Evolutionary conservation across 1,140 invertebrate genomes (phyloP).

Genomic region (Pentalonia nigronervosa): DNA sequence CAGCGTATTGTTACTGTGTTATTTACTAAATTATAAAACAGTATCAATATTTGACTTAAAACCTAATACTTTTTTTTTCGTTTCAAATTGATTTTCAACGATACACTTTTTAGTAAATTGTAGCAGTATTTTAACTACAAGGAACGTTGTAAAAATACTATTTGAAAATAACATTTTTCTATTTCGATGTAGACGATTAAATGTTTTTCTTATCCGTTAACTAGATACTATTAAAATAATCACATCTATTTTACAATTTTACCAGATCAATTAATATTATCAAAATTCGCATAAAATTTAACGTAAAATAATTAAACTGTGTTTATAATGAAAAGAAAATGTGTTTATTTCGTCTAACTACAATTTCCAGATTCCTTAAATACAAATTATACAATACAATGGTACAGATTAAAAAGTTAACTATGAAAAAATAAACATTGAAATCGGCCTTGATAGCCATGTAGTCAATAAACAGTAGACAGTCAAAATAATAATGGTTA

Average conservation of each 20-base stretch:
- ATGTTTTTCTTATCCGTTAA: neutral
- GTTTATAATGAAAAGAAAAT: constrained; percentile 24
- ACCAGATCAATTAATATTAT: neutral
- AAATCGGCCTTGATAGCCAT: neutral
- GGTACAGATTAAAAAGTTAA: constrained; percentile 1
- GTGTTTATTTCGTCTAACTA: constrained; percentile 35
- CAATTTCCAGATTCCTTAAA: constrained; percentile 34
- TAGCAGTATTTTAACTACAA: neutral
- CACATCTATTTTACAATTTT: neutral
- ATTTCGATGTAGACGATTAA: neutral
- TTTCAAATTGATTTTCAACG: neutral
- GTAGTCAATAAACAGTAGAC: neutral
- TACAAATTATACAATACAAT: constrained; percentile 38
- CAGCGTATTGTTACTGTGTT: neutral
- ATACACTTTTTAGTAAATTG: neutral
- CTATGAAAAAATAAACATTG: constrained; percentile 22
- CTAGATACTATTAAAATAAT: neutral
- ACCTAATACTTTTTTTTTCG: neutral
- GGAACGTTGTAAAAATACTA: neutral
- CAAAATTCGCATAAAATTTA: neutral
- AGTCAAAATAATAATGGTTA: constrained; percentile 15
- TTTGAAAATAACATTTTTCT: neutral
- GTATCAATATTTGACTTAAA: neutral
- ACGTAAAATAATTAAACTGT: neutral
- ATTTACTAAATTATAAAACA: neutral